A percentile compares a stretch with the other conserved stretches of the same genome.
Conservation (phyloP, 1,140 invertebrate genomes). For the Trichogramma pretiosum region DNA sequence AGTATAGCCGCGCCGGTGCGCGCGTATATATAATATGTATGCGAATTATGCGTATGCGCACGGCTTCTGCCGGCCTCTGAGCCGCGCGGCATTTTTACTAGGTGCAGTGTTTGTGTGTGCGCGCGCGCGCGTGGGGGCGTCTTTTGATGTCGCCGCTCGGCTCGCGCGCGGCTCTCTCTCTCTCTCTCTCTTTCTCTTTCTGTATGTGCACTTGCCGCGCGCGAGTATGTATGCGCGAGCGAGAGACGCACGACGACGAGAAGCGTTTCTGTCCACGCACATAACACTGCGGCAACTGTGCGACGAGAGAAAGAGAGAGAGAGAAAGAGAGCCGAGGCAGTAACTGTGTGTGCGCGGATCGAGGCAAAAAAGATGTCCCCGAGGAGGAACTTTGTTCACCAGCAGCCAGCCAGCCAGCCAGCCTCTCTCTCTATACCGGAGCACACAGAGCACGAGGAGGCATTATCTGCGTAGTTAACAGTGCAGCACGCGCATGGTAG, state of each 20-base stretch:
- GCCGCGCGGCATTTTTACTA: constrained; percentile 30
- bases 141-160: constrained; percentile 28
- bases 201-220: too few relatives aligned
- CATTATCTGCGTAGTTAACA: constrained; percentile 25
- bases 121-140: constrained; percentile 23
- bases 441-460: too few relatives aligned
- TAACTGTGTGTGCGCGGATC: background rate
- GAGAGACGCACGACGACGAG: too few relatives aligned
- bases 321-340: too few relatives aligned
- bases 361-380: constrained; percentile 10
- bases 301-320: constrained; percentile 12
- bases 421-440: constrained; percentile 16
- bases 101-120: too few relatives aligned
- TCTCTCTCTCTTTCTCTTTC: constrained; percentile 10
- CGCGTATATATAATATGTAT: too few relatives aligned
- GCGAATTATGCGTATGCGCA: too few relatives aligned
- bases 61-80: too few relatives aligned
- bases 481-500: constrained; percentile 20
- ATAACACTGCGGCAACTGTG: too few relatives aligned
- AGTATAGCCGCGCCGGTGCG: too few relatives aligned
- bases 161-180: constrained; percentile 9
- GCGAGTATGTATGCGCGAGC: too few relatives aligned
- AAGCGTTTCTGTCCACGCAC: too few relatives aligned
- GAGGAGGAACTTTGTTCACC: background rate
- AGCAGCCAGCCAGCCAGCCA: constrained; percentile 3